A percentile compares a stretch with the other conserved stretches of the same genome.
Evolutionary conservation across 2,888 invertebrate genomes (phyloP).

Genomic region (Fissipunctia ypsillon): DNA sequence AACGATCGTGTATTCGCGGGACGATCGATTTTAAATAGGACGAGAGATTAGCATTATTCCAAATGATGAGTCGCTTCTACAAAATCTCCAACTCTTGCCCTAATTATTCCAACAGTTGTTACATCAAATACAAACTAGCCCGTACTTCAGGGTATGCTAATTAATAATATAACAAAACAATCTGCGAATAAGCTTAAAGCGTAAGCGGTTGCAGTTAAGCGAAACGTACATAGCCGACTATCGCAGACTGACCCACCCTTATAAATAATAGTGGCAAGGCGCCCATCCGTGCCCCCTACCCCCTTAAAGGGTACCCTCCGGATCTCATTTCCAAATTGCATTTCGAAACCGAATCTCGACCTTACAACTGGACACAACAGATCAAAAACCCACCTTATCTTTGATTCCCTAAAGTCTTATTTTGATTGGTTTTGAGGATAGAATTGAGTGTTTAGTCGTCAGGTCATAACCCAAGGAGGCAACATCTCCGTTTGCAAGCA

Average conservation of each 20-base stretch:
- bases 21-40: no score
- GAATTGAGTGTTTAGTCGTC: slow-evolving; percentile 81
- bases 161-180: slow-evolving; percentile 85
- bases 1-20: no score
- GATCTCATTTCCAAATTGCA: slow-evolving; percentile 91
- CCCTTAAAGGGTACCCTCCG: slow-evolving; percentile 87
- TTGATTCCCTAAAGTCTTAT: slow-evolving; percentile 67
- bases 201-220: slow-evolving; percentile 78
- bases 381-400: slow-evolving; percentile 68
- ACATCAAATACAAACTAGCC: slow-evolving; percentile 64
- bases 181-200: slow-evolving; percentile 80
- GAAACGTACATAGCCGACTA: slow-evolving; percentile 76
- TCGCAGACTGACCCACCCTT: slow-evolving; percentile 89
- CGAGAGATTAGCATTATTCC: no score
- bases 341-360: slow-evolving; percentile 88
- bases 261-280: slow-evolving; percentile 90
- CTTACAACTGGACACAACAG: slow-evolving; percentile 77
- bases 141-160: slow-evolving; percentile 73
- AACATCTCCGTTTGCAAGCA: slow-evolving; percentile 83
- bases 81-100: slow-evolving; percentile 13
- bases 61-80: slow-evolving; percentile 4
- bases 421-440: slow-evolving; percentile 65
- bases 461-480: slow-evolving; percentile 88
- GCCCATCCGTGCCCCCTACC: slow-evolving; percentile 80
- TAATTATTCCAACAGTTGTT: slow-evolving; percentile 65